phyloP scores from a whole-genome alignment of 2,888 invertebrate species.

The Plebejus argus region DNA sequence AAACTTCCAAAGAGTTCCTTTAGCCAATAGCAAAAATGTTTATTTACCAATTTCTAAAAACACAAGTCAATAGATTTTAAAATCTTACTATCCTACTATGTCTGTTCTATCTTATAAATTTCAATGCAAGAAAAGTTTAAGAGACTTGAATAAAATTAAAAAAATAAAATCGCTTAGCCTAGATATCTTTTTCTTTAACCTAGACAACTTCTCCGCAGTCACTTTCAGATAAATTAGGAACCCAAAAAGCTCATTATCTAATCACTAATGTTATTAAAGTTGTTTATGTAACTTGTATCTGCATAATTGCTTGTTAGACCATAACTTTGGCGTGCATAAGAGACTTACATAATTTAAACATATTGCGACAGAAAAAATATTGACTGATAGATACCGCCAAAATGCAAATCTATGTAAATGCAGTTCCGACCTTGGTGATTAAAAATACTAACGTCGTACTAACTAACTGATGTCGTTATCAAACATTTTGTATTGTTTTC shows the following conservation, averaged over 20 bases:
- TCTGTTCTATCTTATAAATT: too few species aligned
- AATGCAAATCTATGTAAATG: neutral
- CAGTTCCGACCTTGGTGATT: neutral
- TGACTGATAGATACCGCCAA: constrained; percentile 1
- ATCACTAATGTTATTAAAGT: neutral
- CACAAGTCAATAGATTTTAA: too few species aligned
- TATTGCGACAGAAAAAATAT: constrained; percentile 4
- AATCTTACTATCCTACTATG: too few species aligned
- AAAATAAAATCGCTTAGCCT: neutral
- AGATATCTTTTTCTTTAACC: neutral
- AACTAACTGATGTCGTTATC: too few species aligned
- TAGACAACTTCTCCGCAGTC: neutral
- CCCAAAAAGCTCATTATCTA: neutral
- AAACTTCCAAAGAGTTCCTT: too few species aligned
- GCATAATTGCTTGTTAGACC: neutral
- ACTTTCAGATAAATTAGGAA: neutral
- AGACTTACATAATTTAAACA: neutral
- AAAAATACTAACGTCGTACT: neutral
- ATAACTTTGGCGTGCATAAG: neutral
- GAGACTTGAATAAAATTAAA: neutral
- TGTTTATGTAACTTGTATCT: constrained; percentile 13
- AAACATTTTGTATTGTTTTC: neutral
- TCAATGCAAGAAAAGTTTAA: neutral
- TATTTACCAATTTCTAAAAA: too few species aligned
- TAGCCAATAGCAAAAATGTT: too few species aligned